Conservation (phyloP, 2,113 vertebrate genomes). For the Gavia stellata region DNA sequence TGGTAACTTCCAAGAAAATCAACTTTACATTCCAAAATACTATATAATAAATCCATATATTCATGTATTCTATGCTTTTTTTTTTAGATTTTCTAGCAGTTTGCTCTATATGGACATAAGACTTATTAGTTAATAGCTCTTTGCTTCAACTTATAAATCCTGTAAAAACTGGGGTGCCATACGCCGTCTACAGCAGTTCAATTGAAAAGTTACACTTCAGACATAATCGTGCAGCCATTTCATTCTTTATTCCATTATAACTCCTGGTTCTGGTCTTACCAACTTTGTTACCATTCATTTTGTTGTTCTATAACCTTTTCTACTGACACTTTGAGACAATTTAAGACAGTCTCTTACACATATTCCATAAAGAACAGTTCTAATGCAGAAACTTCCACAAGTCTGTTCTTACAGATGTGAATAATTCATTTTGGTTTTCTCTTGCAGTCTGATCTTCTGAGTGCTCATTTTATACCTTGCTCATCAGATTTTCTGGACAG, state of each 20-base stretch:
- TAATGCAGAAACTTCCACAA: background rate
- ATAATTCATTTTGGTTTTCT: background rate
- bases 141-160: background rate
- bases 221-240: background rate
- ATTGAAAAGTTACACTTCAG: background rate
- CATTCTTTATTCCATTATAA: background rate
- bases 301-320: background rate
- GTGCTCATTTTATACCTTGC: background rate
- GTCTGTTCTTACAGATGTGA: background rate
- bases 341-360: background rate
- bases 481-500: background rate
- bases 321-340: background rate
- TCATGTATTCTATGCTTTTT: background rate
- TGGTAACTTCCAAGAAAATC: background rate
- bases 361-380: background rate
- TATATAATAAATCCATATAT: background rate
- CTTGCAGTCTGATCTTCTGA: background rate
- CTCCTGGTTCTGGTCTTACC: background rate
- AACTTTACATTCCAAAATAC: background rate
- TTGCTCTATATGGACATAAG: background rate
- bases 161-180: background rate
- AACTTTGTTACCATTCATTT: background rate
- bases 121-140: background rate
- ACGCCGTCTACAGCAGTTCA: background rate
- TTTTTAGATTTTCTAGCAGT: background rate